phyloP scores from a whole-genome alignment of 2,113 vertebrate species.

The Anarhynchus alexandrinus region DNA sequence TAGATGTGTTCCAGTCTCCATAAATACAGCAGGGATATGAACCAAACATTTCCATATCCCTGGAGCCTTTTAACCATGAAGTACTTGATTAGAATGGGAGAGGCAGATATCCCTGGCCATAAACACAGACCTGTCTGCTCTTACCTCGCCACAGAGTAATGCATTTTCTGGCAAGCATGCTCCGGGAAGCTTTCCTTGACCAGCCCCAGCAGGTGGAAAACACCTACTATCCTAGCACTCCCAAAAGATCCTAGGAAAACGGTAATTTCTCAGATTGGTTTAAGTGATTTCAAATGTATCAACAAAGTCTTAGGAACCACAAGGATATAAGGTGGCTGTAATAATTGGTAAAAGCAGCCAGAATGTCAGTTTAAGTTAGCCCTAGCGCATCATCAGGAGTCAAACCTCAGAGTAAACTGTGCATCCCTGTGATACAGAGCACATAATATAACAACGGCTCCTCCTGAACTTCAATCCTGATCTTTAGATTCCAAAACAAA shows the following conservation, averaged over 20 bases:
- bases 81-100: not conserved
- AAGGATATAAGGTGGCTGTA: not conserved
- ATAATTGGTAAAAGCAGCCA: not conserved
- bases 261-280: not conserved
- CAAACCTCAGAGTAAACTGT: not conserved
- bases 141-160: not conserved
- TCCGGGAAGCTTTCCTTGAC: not conserved
- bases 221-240: not conserved
- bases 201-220: not conserved
- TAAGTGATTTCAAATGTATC: not conserved
- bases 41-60: not conserved
- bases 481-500: not conserved
- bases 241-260: not conserved
- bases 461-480: not conserved
- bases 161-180: not conserved
- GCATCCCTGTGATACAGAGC: not conserved
- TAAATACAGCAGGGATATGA: not conserved
- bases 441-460: not conserved
- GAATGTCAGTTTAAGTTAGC: not conserved
- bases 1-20: not conserved
- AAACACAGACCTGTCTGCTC: not conserved
- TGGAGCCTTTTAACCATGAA: not conserved
- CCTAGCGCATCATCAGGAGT: not conserved
- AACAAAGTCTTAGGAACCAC: not conserved
- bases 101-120: not conserved